Evolutionary conservation across 2,888 invertebrate species (phyloP), one percentile per base, ranked within the genome.

Genomic region (Clistopyga incitator): DNA sequence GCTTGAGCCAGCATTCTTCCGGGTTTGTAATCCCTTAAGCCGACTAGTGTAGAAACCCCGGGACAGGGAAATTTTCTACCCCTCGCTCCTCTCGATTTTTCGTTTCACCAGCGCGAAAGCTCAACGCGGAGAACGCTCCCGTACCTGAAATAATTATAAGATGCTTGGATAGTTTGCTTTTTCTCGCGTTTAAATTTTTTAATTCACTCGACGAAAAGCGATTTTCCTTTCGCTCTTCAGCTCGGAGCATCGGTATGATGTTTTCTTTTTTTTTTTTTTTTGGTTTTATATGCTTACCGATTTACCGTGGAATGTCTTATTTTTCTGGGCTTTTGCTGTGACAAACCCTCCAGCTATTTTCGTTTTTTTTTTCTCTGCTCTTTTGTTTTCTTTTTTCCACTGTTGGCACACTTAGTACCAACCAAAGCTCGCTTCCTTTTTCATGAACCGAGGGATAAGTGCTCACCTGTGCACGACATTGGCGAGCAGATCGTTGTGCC

Each of bases 381-480:
- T 61, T 34, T 34, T 34, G 59, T 18, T 61, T n/a, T 8, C 29
- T 61, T 18, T 15, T 47, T 47, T 15, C 15, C 6, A 4, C n/a
- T 34, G 4, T 13, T 8, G 10, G 10, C 25, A 71, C 38, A 54
- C 54, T 20, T 15, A 20, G 54, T 20, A 15, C 6, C 20, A n/a
- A 25, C 2, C 29, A 15, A 15, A 25, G 50, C 45, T 34, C 38
- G 38, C 18, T 65, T 65, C 42, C 20, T 65, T 65, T 67, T 47
- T 47, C 8, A 47, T 20, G 23, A 25, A 25, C 15, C 11, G 6
- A 67, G 15, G 45, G 45, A 45, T 11, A 15, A 68, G 45, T 54
- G 83, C 89, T 94, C 95, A 98, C 98, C 98, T 97, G 96, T 99
- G 99, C 81, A 98, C 97, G 90, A 97, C 96, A 94, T 99, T 98